Percentiles rank a stretch among this genome's conserved stretches.
Conservation (phyloP, 2,888 invertebrate genomes). For the Pecten maximus region DNA sequence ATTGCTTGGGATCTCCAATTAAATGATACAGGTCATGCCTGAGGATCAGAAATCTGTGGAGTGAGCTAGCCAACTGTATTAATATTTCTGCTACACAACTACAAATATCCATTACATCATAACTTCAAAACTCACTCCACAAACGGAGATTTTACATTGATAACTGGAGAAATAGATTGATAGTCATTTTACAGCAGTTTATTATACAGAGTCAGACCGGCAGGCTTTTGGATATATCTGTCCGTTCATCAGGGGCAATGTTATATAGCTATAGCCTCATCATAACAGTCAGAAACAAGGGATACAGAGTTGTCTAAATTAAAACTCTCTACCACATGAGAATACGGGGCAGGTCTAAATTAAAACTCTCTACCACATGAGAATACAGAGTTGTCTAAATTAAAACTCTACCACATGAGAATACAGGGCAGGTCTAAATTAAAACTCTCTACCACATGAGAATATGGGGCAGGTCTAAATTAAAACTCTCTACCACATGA, state of each 20-base stretch:
- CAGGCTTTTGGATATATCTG: not conserved
- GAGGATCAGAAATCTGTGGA: too few relatives aligned
- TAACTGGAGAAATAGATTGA: not conserved
- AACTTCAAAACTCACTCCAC: not conserved
- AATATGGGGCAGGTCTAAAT: not conserved
- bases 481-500: not conserved
- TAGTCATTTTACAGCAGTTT: not conserved
- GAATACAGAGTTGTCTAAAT: too few relatives aligned
- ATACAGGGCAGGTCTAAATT: too few relatives aligned
- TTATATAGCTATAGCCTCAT: not conserved
- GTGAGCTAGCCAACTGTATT: not conserved
- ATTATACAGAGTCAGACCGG: too few relatives aligned
- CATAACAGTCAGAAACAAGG: not conserved
- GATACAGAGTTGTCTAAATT: too few relatives aligned
- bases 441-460: not conserved
- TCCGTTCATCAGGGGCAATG: not conserved
- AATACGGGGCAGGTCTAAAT: too few relatives aligned
- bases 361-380: too few relatives aligned
- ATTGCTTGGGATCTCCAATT: too few relatives aligned
- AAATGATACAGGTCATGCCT: too few relatives aligned
- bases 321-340: too few relatives aligned
- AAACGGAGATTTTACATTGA: not conserved
- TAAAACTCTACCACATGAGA: too few relatives aligned
- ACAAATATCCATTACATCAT: not conserved
- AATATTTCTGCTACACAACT: not conserved